Evolutionary conservation across 64 coral and sea anemone species (phyloP).

Genomic region (Platygyra sinensis): DNA sequence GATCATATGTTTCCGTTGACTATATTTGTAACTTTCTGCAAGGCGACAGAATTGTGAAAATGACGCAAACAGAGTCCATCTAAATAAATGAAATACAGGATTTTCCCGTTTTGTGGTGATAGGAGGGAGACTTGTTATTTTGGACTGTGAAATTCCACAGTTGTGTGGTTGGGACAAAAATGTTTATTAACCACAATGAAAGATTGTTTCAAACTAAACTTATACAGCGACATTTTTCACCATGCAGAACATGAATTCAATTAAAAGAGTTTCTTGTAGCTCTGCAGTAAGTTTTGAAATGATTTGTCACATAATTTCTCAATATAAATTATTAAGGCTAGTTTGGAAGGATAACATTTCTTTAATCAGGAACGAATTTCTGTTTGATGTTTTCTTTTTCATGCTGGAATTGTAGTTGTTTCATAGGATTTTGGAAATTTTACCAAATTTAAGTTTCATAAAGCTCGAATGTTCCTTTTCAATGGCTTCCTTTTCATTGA

Average conservation of each 20-base stretch:
- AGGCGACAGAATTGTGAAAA: not conserved
- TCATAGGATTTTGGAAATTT: not conserved
- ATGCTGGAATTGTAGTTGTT: not conserved
- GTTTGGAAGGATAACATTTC: no score
- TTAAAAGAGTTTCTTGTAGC: not conserved
- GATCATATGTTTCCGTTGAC: not conserved
- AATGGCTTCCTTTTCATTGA: not conserved
- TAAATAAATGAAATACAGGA: constrained; percentile 3
- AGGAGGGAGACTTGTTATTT: not conserved
- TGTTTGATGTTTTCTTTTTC: not conserved
- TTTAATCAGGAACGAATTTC: no score
- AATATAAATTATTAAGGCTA: no score
- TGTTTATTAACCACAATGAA: not conserved
- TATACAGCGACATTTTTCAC: not conserved
- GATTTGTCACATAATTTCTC: no score
- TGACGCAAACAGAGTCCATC: not conserved
- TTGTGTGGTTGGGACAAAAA: not conserved
- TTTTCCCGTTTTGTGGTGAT: not conserved
- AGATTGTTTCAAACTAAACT: not conserved
- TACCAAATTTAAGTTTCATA: not conserved
- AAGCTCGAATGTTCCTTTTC: not conserved
- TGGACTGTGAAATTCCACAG: not conserved
- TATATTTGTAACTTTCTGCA: not conserved
- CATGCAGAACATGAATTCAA: not conserved
- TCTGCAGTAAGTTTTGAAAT: no score